Conservation (phyloP, 1,140 invertebrate genomes). For the Pogonomyrmex californicus region DNA sequence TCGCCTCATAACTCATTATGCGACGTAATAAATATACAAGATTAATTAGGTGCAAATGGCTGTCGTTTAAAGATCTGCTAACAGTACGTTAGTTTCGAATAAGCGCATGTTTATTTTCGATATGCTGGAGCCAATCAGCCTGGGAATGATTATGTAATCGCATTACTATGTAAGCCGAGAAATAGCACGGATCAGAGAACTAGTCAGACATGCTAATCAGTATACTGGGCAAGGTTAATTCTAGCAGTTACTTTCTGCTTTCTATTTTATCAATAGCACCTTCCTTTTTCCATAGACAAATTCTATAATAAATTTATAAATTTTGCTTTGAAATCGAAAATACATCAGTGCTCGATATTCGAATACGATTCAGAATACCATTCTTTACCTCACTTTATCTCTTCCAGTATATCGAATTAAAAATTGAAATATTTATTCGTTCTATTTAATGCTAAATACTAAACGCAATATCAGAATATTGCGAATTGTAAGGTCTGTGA, state of each 20-base stretch:
- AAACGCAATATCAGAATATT: not conserved
- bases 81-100: not conserved
- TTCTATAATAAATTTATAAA: conserved; percentile 13
- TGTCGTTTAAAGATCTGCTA: conserved; percentile 19
- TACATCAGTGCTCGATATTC: not conserved
- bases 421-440: not conserved
- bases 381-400: not conserved
- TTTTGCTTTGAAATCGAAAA: not conserved
- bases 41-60: conserved; percentile 43
- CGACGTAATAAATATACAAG: conserved; percentile 10
- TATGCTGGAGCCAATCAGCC: conserved; percentile 8
- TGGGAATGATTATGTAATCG: conserved; percentile 53
- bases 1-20: conserved; percentile 15
- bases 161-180: conserved; percentile 49
- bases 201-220: conserved; percentile 33
- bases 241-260: not conserved
- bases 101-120: conserved; percentile 33
- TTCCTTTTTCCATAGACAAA: not conserved
- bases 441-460: not conserved
- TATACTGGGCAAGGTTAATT: conserved; percentile 40
- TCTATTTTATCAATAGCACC: not conserved
- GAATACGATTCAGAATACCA: not conserved
- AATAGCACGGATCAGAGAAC: conserved; percentile 13
- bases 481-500: not conserved
- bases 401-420: not conserved